Percentiles rank a stretch among this genome's conserved stretches.
Evolutionary conservation across 2,888 invertebrate species (phyloP).

Genomic region (Cosmorhoe ocellata): DNA sequence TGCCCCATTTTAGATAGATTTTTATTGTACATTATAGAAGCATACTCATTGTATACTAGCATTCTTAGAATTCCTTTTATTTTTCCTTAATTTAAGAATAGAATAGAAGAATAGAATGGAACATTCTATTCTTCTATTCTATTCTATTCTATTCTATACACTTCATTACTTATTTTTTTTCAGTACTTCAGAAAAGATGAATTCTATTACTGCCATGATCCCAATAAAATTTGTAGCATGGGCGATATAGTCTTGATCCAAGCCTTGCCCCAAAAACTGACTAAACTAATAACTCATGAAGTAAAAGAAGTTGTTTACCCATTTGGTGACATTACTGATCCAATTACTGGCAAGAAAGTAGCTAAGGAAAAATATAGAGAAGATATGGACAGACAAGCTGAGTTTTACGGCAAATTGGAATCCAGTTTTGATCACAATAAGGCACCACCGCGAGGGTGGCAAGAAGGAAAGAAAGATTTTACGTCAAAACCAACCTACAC

Average conservation of each 20-base stretch:
- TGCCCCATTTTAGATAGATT: neutral
- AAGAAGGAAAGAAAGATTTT: slow-evolving; percentile 92
- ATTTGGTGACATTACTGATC: slow-evolving; percentile 93
- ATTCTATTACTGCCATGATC: slow-evolving; percentile 90
- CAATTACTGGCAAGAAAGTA: slow-evolving; percentile 90
- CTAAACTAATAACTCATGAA: slow-evolving; percentile 89
- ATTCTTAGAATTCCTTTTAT: too few relatives aligned
- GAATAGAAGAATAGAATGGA: too few relatives aligned
- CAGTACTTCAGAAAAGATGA: slow-evolving; percentile 91
- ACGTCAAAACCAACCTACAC: slow-evolving; percentile 89
- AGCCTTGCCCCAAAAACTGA: slow-evolving; percentile 87
- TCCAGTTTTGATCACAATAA: slow-evolving; percentile 88
- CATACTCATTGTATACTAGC: too few relatives aligned
- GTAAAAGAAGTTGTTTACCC: slow-evolving; percentile 91
- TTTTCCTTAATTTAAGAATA: too few relatives aligned
- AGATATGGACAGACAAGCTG: slow-evolving; percentile 85
- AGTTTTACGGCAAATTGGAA: slow-evolving; percentile 86
- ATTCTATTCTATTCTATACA: too few relatives aligned
- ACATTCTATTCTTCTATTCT: too few relatives aligned
- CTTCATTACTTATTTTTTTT: too few relatives aligned
- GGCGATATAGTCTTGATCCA: slow-evolving; percentile 93
- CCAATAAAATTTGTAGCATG: slow-evolving; percentile 88
- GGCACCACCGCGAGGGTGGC: slow-evolving; percentile 90
- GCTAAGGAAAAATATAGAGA: slow-evolving; percentile 89
- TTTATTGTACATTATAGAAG: too few relatives aligned